A percentile compares a stretch with the other conserved stretches of the same genome.
Evolutionary conservation across 2,113 vertebrate species (phyloP).

Genomic region (Semicossyphus pulcher): DNA sequence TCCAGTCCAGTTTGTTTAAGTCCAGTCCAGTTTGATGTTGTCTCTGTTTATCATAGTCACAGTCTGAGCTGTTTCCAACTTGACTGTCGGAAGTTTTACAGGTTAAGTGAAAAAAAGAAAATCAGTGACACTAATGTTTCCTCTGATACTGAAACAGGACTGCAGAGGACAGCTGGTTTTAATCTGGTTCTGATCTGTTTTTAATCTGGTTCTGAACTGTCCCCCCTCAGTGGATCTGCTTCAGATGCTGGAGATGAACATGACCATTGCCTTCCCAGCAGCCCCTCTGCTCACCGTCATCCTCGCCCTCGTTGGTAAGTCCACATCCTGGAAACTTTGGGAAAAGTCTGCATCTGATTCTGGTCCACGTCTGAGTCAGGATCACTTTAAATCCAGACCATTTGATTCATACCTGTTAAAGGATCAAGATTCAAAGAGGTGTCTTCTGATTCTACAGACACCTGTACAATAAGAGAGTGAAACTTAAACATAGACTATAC

Average conservation of each 20-base stretch:
- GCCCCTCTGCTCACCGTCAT: slow-evolving; percentile 98
- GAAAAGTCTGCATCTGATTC: not conserved
- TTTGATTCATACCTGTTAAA: too few relatives aligned
- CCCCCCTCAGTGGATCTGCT: slow-evolving; percentile 91
- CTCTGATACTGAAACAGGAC: too few relatives aligned
- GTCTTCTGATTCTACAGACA: too few relatives aligned
- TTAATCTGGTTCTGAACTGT: not conserved
- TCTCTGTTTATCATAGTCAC: too few relatives aligned
- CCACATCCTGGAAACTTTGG: not conserved
- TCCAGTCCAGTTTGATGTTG: not conserved
- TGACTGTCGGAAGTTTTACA: too few relatives aligned
- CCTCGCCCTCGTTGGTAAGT: slow-evolving; percentile 95
- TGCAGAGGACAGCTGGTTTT: too few relatives aligned
- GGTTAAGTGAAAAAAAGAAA: too few relatives aligned
- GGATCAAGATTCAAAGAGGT: too few relatives aligned
- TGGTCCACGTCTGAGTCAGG: not conserved
- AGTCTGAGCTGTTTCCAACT: not conserved
- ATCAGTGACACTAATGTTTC: too few relatives aligned
- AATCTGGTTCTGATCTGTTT: not conserved
- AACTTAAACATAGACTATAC: too few relatives aligned
- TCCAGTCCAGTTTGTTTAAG: not conserved
- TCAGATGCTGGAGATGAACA: slow-evolving; percentile 99
- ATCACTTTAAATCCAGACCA: too few relatives aligned
- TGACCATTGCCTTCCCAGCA: slow-evolving; percentile 98
- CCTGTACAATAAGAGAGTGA: too few relatives aligned